Evolutionary conservation across 2,113 vertebrate species (phyloP), one percentile per base, ranked within the genome.

Genomic region (Trematocara marginatum): DNA sequence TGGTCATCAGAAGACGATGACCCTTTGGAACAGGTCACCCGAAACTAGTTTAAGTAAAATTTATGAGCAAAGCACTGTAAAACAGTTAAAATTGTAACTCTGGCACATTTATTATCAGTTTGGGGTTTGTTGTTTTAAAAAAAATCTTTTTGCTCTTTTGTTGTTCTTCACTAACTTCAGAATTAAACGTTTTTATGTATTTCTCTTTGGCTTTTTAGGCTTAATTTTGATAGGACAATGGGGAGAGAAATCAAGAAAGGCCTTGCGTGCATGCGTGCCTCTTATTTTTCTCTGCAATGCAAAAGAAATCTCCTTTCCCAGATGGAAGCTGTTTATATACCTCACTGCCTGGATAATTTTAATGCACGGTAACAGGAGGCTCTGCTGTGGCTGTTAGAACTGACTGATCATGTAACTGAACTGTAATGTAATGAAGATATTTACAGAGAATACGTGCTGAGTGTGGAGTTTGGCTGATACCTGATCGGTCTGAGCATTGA

Each of bases 131-230:
- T 59, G 26, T 34, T 61, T 34, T 61, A 1, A 1, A 34, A 34
- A 54, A 54, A 61, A 57, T 61, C 9, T 11, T 64, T n/a, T 64
- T 11, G 18, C 16, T 64, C 9, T 64, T 18, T 34, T 64, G 10
- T n/a, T 64, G 16, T 35, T 64, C 3, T 64, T 34, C 1, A 64
- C 34, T 0, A 38, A 12, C 5, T n/a, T 64, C 2, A n/a, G 31
- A 61, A 64, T 40, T 12, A 20, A 23, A 8, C 6, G 0, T 69
- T 69, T 38, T 12, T 7, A 66, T 12, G 18, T 40, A 7, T 20
- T 66, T 6, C 0, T 35, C 16, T 11, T 11, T n/a, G 16, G 18
- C 18, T 13, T 40, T 23, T 74, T 47, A 3, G 40, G 12, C 12
- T 45, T 71, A 26, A 45, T 26, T 71, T 71, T 71, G 66, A 45